Percentiles rank a stretch among this genome's conserved stretches.
phyloP scores from a whole-genome alignment of 2,797 vertebrate genomes.

The Parauchenoglanis ngamensis region DNA sequence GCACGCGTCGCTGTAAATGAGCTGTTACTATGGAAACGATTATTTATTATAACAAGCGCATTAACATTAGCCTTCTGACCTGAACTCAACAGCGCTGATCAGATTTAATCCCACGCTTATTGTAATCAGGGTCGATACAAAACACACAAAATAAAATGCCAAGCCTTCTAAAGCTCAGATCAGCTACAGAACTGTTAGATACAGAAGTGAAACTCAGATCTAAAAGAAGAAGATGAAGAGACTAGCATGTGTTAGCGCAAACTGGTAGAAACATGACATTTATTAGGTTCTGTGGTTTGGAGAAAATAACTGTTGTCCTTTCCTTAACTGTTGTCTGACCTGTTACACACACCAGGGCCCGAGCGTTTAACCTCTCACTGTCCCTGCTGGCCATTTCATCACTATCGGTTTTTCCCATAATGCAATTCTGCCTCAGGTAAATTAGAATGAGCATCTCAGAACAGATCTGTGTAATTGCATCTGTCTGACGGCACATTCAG shows the following conservation, averaged over 20 bases:
- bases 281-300: background rate
- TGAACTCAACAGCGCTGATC: background rate
- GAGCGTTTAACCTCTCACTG: background rate
- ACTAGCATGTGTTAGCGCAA: background rate
- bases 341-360: background rate
- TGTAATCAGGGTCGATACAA: background rate
- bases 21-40: background rate
- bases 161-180: background rate
- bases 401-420: background rate
- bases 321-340: background rate
- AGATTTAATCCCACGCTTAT: background rate
- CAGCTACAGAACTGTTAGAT: background rate
- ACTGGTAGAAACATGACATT: background rate
- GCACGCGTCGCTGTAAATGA: background rate
- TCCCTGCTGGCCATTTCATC: background rate
- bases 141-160: background rate
- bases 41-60: background rate
- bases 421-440: background rate
- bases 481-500: background rate
- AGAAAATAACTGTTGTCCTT: background rate
- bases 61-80: background rate
- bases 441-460: background rate
- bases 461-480: background rate
- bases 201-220: background rate
- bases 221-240: background rate